Percentiles rank a stretch among this genome's conserved stretches.
Conservation (phyloP, 1,140 invertebrate genomes). For the Nephotettix cincticeps region DNA sequence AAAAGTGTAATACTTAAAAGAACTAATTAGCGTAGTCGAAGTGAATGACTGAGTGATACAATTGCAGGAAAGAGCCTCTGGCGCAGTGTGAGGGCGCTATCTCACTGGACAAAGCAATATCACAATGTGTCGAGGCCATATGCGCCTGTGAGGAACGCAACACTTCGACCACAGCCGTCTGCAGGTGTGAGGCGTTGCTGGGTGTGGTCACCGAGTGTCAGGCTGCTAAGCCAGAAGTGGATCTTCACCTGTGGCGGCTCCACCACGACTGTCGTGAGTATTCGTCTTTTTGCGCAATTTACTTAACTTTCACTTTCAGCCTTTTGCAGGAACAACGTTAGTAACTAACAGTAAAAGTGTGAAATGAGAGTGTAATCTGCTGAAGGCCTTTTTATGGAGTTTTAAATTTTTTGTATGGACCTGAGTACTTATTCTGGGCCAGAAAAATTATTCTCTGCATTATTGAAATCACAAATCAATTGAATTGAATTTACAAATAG, state of each 20-base stretch:
- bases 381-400: too few species aligned
- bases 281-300: not conserved
- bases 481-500: too few species aligned
- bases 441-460: too few species aligned
- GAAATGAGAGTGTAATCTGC: too few species aligned
- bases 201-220: conserved; percentile 71
- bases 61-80: conserved; percentile 60
- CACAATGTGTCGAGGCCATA: conserved; percentile 68
- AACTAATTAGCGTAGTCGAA: too few species aligned
- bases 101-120: conserved; percentile 64
- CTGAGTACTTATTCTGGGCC: too few species aligned
- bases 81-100: conserved; percentile 58
- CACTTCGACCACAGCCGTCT: conserved; percentile 54
- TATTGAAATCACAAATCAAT: too few species aligned
- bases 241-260: conserved; percentile 69
- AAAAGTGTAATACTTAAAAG: too few species aligned
- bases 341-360: too few species aligned
- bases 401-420: too few species aligned
- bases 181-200: conserved; percentile 66
- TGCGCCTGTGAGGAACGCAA: conserved; percentile 62
- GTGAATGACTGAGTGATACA: conserved; percentile 5
- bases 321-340: too few species aligned
- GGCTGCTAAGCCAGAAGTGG: conserved; percentile 56
- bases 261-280: conserved; percentile 66
- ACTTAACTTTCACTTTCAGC: not conserved